Percentiles rank a stretch among this genome's conserved stretches.
Conservation (phyloP, 2,113 vertebrate species). For the Bubalus kerabau region DNA sequence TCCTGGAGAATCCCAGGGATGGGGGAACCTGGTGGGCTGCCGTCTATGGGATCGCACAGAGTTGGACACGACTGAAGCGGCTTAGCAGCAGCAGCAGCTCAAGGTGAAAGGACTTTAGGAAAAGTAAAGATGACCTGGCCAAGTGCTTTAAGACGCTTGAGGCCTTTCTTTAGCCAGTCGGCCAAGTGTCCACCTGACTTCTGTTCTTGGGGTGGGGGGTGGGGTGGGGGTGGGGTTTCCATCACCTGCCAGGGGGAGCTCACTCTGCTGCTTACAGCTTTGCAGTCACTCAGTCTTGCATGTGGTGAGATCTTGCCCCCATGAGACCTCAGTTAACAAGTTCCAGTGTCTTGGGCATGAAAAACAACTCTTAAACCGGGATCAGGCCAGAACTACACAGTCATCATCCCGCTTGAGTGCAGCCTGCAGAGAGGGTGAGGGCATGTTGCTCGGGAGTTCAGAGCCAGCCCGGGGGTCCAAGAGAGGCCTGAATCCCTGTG, state of each 20-base stretch:
- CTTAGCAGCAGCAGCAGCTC: not conserved
- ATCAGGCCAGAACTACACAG: not conserved
- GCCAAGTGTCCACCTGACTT: not conserved
- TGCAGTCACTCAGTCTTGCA: not conserved
- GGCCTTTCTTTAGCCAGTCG: not conserved
- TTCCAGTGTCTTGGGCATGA: not conserved
- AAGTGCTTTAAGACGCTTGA: not conserved
- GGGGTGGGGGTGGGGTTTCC: not conserved
- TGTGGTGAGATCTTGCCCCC: not conserved
- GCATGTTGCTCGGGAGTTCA: too few species aligned
- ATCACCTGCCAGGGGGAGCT: not conserved
- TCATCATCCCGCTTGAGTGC: not conserved
- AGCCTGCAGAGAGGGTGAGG: not conserved
- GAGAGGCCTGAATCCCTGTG: not conserved
- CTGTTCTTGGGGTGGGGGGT: not conserved
- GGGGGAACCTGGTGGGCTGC: too few species aligned
- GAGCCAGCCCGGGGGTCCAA: not conserved
- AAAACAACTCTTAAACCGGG: not conserved
- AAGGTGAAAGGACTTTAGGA: not conserved
- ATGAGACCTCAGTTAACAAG: not conserved
- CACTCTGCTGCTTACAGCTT: not conserved
- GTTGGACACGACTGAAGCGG: too few species aligned
- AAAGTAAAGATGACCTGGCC: not conserved
- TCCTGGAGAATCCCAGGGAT: too few species aligned
- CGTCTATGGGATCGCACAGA: too few species aligned